A percentile compares a stretch with the other conserved stretches of the same genome.
Conservation (phyloP, 2,888 invertebrate species). For the Heteropelma amictum region DNA sequence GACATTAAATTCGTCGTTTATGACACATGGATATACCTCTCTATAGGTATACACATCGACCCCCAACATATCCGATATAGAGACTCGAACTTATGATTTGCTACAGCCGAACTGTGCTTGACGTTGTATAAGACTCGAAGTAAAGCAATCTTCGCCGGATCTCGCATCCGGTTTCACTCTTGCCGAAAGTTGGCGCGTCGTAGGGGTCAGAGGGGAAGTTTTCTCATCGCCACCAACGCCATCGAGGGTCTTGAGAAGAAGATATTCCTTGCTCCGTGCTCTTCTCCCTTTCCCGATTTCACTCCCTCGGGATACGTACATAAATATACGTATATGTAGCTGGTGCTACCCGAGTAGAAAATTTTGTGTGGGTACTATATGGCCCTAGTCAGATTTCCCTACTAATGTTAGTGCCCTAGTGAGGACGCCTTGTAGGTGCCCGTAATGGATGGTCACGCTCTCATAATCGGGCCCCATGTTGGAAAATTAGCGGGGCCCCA, state of each 20-base stretch:
- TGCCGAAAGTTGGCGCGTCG: slow-evolving; percentile 60
- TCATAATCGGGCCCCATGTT: too few relatives aligned
- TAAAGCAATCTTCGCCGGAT: slow-evolving; percentile 65
- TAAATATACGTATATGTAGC: too few relatives aligned
- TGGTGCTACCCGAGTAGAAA: too few relatives aligned
- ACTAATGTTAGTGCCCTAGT: too few relatives aligned
- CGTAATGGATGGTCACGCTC: too few relatives aligned
- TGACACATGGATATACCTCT: background rate
- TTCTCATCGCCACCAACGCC: background rate
- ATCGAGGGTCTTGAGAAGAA: slow-evolving; percentile 6
- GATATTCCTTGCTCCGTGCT: background rate
- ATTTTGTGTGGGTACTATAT: too few relatives aligned
- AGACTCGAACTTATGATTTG: background rate
- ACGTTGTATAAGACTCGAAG: slow-evolving; percentile 47
- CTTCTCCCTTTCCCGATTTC: background rate
- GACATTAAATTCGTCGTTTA: background rate
- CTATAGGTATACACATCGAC: background rate
- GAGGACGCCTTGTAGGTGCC: too few relatives aligned
- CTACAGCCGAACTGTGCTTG: background rate
- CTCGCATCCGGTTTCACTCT: slow-evolving; percentile 63
- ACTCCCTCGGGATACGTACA: background rate
- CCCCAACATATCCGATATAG: background rate
- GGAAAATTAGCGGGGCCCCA: too few relatives aligned
- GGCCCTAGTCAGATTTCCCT: too few relatives aligned
- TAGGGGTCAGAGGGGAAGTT: background rate